Conservation (phyloP, 2,888 invertebrate genomes). For the Lasioglossum zephyrum region DNA sequence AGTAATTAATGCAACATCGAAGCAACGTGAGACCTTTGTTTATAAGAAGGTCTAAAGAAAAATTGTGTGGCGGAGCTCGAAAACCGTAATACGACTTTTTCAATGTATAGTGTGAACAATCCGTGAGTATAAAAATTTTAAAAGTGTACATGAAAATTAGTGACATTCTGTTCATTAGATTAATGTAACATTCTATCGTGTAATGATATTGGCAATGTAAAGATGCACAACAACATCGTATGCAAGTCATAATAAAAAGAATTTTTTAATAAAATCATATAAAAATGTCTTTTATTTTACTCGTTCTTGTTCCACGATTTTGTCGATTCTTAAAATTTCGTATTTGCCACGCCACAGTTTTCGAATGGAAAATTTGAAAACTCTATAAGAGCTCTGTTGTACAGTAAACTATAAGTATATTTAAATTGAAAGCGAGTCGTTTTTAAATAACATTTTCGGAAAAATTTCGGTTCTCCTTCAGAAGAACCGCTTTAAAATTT, state of each 20-base stretch:
- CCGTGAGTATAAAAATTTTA: slow-evolving; percentile 57
- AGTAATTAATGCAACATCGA: slow-evolving; percentile 45
- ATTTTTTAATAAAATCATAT: slow-evolving; percentile 75
- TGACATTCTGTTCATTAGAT: slow-evolving; percentile 59
- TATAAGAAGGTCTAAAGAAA: slow-evolving; percentile 55
- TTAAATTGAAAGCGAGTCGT: slow-evolving; percentile 20
- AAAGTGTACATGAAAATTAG: slow-evolving; percentile 61
- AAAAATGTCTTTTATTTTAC: slow-evolving; percentile 52
- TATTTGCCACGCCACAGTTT: slow-evolving; percentile 23
- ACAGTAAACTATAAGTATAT: slow-evolving; percentile 43
- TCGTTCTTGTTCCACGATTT: slow-evolving; percentile 27
- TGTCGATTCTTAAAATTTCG: slow-evolving; percentile 38
- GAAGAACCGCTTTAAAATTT: neutral
- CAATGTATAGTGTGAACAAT: slow-evolving; percentile 53
- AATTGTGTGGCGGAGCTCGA: slow-evolving; percentile 67
- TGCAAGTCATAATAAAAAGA: slow-evolving; percentile 75
- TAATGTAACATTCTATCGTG: slow-evolving; percentile 59
- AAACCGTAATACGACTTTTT: slow-evolving; percentile 57
- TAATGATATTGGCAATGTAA: slow-evolving; percentile 72
- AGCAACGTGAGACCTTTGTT: slow-evolving; percentile 47
- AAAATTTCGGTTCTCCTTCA: neutral
- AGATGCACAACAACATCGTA: slow-evolving; percentile 74
- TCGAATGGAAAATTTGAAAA: slow-evolving; percentile 12
- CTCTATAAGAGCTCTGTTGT: slow-evolving; percentile 60
- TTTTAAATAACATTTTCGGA: slow-evolving; percentile 46